phyloP scores from a whole-genome alignment of 2,113 vertebrate species.

The Corythoichthys intestinalis region DNA sequence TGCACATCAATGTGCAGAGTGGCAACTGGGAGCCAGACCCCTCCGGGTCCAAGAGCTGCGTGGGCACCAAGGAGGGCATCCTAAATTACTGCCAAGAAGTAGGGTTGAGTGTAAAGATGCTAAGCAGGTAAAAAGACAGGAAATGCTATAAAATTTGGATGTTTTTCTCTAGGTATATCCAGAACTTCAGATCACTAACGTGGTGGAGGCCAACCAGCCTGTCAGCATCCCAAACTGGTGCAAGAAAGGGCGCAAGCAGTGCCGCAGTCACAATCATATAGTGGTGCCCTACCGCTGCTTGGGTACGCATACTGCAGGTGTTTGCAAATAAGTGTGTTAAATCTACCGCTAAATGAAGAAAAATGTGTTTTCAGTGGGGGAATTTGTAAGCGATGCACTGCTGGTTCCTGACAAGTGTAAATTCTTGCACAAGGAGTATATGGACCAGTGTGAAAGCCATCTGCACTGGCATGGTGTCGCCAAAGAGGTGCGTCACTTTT shows the following conservation, averaged over 20 bases:
- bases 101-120: background rate
- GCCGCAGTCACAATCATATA: constrained; percentile 84
- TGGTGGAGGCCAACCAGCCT: constrained; percentile 96
- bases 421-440: constrained; percentile 94
- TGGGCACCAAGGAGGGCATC: constrained; percentile 91
- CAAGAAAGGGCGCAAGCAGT: constrained; percentile 86
- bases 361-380: constrained; percentile 79
- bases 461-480: constrained; percentile 98
- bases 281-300: constrained; percentile 97
- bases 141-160: background rate
- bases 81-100: constrained; percentile 96
- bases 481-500: constrained; percentile 81
- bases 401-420: constrained; percentile 97
- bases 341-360: background rate
- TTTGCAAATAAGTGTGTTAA: background rate
- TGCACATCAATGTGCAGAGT: constrained; percentile 95
- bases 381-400: constrained; percentile 96
- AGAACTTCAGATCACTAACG: constrained; percentile 95
- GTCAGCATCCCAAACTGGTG: constrained; percentile 96
- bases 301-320: constrained; percentile 73
- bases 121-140: background rate
- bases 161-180: constrained; percentile 81
- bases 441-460: constrained; percentile 96
- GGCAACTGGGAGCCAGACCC: constrained; percentile 94
- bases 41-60: constrained; percentile 85